phyloP scores from a whole-genome alignment of 2,113 vertebrate genomes.

The Rattus rattus region DNA sequence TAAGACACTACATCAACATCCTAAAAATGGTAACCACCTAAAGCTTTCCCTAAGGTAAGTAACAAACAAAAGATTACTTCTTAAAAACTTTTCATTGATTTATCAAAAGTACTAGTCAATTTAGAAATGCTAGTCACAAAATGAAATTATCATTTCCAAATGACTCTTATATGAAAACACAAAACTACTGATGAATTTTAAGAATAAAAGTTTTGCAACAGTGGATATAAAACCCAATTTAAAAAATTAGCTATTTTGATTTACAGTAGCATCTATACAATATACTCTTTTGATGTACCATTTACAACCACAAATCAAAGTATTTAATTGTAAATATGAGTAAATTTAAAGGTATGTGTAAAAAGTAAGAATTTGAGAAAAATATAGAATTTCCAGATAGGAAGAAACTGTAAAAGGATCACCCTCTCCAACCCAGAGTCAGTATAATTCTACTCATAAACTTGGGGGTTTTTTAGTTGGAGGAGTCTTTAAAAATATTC shows the following conservation, averaged over 20 bases:
- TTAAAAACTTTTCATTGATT: not conserved
- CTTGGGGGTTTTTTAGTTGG: not conserved
- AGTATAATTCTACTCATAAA: conserved; percentile 16
- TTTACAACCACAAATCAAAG: conserved; percentile 1
- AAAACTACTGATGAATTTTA: not conserved
- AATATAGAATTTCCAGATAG: not conserved
- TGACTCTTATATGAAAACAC: conserved; percentile 22
- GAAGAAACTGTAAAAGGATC: not conserved
- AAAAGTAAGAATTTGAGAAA: conserved; percentile 14
- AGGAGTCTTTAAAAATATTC: not conserved
- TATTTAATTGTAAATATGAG: not conserved
- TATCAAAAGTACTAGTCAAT: not conserved
- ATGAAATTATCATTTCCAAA: conserved; percentile 38
- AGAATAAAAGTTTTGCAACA: not conserved
- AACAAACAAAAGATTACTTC: conserved; percentile 22
- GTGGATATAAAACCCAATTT: conserved; percentile 8
- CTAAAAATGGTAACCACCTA: not conserved
- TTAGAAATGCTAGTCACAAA: conserved; percentile 48
- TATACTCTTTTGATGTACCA: conserved; percentile 3
- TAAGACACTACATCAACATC: not conserved
- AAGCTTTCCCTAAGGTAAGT: conserved; percentile 1
- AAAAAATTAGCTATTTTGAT: not conserved
- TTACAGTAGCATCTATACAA: not conserved
- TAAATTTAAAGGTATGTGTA: not conserved
- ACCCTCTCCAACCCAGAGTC: not conserved